These are phyloP conservation scores for Stegophylla sp. DNA, from an alignment of 2,888 invertebrate species.

Conservation along the genomic window DNA sequence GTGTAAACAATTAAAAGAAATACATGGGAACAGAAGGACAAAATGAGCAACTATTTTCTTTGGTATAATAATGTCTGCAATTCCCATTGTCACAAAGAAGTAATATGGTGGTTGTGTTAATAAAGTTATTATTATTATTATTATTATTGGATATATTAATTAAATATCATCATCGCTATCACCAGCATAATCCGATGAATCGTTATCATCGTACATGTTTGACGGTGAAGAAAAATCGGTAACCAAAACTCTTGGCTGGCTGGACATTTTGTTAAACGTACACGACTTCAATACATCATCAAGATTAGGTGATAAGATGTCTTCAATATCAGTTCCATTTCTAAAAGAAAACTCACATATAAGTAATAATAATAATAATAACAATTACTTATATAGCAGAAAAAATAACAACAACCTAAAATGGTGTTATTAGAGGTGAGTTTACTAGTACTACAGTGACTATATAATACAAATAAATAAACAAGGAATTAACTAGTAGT, in stretches of 20 bases:
- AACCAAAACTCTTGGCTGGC: slow-evolving; percentile 60
- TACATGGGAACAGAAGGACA: slow-evolving; percentile 38
- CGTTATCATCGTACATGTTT: slow-evolving; percentile 61
- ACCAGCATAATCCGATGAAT: slow-evolving; percentile 62
- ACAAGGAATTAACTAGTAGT: slow-evolving; percentile 31
- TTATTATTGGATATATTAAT: slow-evolving; percentile 3
- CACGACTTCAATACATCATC: slow-evolving; percentile 69
- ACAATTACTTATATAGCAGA: not conserved
- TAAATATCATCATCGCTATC: slow-evolving; percentile 62
- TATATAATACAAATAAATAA: slow-evolving; percentile 14
- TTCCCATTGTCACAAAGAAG: slow-evolving; percentile 37
- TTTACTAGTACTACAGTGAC: slow-evolving; percentile 41
- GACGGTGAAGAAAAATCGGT: slow-evolving; percentile 60
- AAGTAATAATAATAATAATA: slow-evolving; percentile 6
- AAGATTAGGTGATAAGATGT: slow-evolving; percentile 74
- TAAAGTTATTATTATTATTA: slow-evolving; percentile 36
- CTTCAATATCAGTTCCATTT: slow-evolving; percentile 66
- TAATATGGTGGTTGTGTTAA: slow-evolving; percentile 17
- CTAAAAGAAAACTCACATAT: not conserved
- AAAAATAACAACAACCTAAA: slow-evolving; percentile 19
- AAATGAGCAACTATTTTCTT: slow-evolving; percentile 56
- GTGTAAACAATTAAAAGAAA: slow-evolving; percentile 32
- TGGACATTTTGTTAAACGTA: slow-evolving; percentile 61
- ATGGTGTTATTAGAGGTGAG: slow-evolving; percentile 19
- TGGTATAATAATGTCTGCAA: slow-evolving; percentile 55